Conservation (phyloP, 2,113 vertebrate genomes). For the Holacanthus passer region DNA sequence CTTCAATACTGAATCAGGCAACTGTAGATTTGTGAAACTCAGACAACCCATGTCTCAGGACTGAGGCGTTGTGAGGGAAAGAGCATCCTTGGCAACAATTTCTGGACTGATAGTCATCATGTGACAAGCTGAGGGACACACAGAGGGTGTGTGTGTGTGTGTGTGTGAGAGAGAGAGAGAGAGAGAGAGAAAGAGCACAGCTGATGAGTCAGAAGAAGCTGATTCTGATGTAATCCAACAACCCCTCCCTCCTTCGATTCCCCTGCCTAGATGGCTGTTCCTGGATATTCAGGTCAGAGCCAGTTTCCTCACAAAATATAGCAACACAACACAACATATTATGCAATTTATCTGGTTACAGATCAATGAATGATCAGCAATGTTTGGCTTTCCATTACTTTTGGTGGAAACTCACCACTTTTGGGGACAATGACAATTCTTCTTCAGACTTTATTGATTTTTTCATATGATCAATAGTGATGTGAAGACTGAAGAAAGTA, state of each 20-base stretch:
- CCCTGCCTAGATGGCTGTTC: conserved; percentile 19
- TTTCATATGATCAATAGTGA: not conserved
- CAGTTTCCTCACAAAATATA: not conserved
- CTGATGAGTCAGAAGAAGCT: conserved; percentile 75
- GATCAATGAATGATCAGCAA: not conserved
- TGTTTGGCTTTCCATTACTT: not conserved
- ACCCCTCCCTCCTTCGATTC: conserved; percentile 44
- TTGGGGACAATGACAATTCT: not conserved
- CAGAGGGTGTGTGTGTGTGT: not conserved
- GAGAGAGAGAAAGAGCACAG: conserved; percentile 14
- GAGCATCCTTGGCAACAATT: conserved; percentile 63
- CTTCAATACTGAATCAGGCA: not conserved
- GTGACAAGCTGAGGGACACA: conserved; percentile 44
- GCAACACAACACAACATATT: not conserved
- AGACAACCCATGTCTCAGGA: conserved; percentile 29
- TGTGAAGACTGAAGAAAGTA: not conserved
- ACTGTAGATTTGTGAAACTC: conserved; percentile 14
- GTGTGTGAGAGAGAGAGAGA: not conserved
- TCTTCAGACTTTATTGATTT: not conserved
- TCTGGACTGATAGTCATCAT: conserved; percentile 48
- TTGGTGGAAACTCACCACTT: not conserved
- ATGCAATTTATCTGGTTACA: not conserved
- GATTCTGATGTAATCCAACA: conserved; percentile 72
- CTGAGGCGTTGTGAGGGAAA: conserved; percentile 29
- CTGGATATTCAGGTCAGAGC: conserved; percentile 19